Base-by-base conservation (phyloP, 2,113 vertebrate species). In the Alectura lathami region DNA sequence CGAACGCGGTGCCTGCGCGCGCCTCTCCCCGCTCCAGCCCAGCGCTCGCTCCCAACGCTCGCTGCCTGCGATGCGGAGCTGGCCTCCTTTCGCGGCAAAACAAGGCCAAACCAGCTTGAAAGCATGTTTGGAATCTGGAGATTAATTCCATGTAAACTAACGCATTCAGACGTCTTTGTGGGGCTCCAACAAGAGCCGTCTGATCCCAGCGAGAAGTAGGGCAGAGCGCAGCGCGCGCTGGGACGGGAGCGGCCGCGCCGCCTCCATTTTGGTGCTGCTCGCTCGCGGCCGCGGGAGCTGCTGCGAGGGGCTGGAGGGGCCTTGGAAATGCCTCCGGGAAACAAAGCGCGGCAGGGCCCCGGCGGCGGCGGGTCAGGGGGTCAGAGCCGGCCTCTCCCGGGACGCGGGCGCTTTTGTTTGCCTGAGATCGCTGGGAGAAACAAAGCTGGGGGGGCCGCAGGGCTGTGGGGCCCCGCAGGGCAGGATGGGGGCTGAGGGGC, bases 81-180 rank as follows among this genome's bases (percentile, higher is more conserved):
- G 87, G 87, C 92, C 94, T 88, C 91, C 62, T 93, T 96, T 80
- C 13, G 90, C 90, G 93, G 85, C 57, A 83, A 96, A 96, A 94
- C 67, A 86, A 95, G 91, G 91, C 92, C 93, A 95, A 94, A 93
- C 75, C 82, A 83, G 86, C 95, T 89, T 85, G 89, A 89, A 96
- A 94, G 79, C 93, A 91, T 81, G 94, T 97, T 94, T 94, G 94
- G 95, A 96, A 96, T 96, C 94, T 88, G 91, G 93, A 94, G 93
- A 96, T 94, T 94, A 89, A 92, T 92, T 94, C 89, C 85, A 69
- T 82, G 79, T 92, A 93, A 88, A 89, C 93, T 91, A 91, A 92
- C 67, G 89, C 69, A 93, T 88, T 82, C 81, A 89, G 48, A 82
- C 76, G 88, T 48, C 88, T 87, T 69, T 76, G 83, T 73, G 73